Base-by-base conservation (phyloP, 2,888 invertebrate species). In the Perdita meconis region DNA sequence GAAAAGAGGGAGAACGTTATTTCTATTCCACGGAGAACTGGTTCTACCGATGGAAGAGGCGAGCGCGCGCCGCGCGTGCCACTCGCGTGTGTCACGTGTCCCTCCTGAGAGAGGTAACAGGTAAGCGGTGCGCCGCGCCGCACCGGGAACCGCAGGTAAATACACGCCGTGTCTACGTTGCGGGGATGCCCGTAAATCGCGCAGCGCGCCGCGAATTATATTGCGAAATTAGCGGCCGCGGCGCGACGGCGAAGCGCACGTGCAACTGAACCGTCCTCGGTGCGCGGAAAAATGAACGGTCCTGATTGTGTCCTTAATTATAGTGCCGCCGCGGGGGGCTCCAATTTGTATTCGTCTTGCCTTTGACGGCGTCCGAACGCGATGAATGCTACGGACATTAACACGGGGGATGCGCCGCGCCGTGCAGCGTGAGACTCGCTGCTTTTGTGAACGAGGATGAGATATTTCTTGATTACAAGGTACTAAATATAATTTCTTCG, bases 41-140 rank as follows among this genome's bases (percentile, higher is more conserved):
- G 91, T 91, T 91, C 86, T 84, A 67, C 84, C 84, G 83, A 84
- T 85, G 86, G 83, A 80, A 86, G 86, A 88, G 87, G 87, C 80
- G 82, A 89, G 89, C 89, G 89, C 88, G 88, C 88, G 88, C 84
- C 88, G 90, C 91, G 91, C 91, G 91, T 90, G 91, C 91, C 91
- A 87, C 89, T 91, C 90, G 91, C 91, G 90, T 90, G 92, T 91
- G 90, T 91, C 91, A 92, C 89, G 91, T 90, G 89, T 89, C 87
- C 86, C 87, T 83, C 72, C 78, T 65, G 38, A 69, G 81, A 83
- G 30, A 30, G 84, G 82, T 76, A 79, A 82, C 70, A 74, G 79
- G 82, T 82, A 84, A 82, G 72, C 74, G 79, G 70, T 55, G 59
- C 50, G 65, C 65, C 78, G 72, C 74, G 79, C 68, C 55, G 59